These are phyloP conservation scores for Geodia barretti DNA, from an alignment of 37 sponge, comb jelly and placozoan species.

Conservation along the genomic window DNA sequence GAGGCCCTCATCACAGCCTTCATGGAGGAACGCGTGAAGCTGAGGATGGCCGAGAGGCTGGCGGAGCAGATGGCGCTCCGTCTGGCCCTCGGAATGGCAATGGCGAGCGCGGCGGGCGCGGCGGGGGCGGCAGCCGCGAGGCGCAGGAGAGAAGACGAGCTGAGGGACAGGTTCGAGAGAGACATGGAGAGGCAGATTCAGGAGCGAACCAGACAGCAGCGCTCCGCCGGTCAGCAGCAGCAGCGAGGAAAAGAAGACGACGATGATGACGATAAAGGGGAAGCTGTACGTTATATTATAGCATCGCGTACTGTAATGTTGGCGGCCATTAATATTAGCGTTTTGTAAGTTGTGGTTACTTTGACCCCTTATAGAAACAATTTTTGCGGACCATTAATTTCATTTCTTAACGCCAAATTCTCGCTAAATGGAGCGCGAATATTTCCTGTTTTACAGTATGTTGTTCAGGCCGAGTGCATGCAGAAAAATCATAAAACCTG, in stretches of 20 bases:
- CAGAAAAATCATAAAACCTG: too few relatives aligned
- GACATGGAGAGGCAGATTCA: not conserved
- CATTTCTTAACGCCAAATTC: too few relatives aligned
- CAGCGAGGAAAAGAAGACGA: too few relatives aligned
- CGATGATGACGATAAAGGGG: not conserved
- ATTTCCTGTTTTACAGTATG: too few relatives aligned
- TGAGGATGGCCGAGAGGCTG: conserved; percentile 10
- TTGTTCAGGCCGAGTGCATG: too few relatives aligned
- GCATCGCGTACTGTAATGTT: too few relatives aligned
- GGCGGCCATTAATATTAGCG: too few relatives aligned
- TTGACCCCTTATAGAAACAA: too few relatives aligned
- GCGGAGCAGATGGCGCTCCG: not conserved
- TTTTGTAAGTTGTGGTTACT: too few relatives aligned
- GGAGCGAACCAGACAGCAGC: not conserved
- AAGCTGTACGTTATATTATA: too few relatives aligned
- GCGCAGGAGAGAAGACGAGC: conserved; percentile 10
- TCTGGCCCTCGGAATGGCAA: not conserved
- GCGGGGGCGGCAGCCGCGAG: conserved; percentile 28
- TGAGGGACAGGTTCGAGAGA: conserved; percentile 1
- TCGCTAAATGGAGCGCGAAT: too few relatives aligned
- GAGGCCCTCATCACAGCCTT: not conserved
- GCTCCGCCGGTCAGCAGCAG: not conserved
- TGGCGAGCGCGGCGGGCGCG: not conserved
- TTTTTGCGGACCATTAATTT: too few relatives aligned
- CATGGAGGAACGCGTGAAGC: conserved; percentile 7